Percentiles rank a stretch among this genome's conserved stretches.
phyloP scores from a whole-genome alignment of 2,888 invertebrate species.

The Lamproptera curius region DNA sequence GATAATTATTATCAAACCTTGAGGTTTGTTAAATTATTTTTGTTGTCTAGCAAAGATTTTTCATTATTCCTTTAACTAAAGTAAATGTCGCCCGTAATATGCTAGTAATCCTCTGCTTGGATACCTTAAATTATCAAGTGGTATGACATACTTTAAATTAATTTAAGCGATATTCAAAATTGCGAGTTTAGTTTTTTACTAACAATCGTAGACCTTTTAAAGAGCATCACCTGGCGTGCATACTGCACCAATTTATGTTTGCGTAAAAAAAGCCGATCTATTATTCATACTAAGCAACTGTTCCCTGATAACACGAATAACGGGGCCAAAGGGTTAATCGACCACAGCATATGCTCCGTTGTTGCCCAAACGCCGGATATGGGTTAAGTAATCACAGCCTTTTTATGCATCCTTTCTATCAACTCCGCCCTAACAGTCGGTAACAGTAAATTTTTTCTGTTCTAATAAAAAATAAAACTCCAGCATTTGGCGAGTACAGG shows the following conservation, averaged over 20 bases:
- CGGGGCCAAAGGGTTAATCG: conserved; percentile 76
- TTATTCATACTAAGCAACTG: conserved; percentile 69
- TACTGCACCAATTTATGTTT: conserved; percentile 31
- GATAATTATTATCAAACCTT: too few species aligned
- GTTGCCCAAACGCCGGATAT: conserved; percentile 62
- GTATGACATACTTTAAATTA: too few species aligned
- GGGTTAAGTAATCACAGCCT: conserved; percentile 73
- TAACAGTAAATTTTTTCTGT: conserved; percentile 52
- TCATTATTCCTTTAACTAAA: too few species aligned
- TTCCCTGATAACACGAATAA: conserved; percentile 58
- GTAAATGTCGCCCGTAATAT: too few species aligned
- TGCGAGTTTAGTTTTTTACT: too few species aligned
- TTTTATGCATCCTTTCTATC: conserved; percentile 61
- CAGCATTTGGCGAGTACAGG: conserved; percentile 58
- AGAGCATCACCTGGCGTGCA: conserved; percentile 52
- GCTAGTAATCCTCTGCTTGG: too few species aligned
- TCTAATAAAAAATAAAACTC: conserved; percentile 49
- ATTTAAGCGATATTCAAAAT: too few species aligned
- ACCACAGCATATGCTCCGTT: conserved; percentile 64
- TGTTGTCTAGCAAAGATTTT: too few species aligned
- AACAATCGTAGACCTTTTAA: too few species aligned
- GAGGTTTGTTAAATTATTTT: too few species aligned
- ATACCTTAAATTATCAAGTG: too few species aligned
- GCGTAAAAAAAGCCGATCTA: conserved; percentile 45
- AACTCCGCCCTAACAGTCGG: conserved; percentile 55